Conservation (phyloP, 2,888 invertebrate species). For the Lasioglossum lativentre region DNA sequence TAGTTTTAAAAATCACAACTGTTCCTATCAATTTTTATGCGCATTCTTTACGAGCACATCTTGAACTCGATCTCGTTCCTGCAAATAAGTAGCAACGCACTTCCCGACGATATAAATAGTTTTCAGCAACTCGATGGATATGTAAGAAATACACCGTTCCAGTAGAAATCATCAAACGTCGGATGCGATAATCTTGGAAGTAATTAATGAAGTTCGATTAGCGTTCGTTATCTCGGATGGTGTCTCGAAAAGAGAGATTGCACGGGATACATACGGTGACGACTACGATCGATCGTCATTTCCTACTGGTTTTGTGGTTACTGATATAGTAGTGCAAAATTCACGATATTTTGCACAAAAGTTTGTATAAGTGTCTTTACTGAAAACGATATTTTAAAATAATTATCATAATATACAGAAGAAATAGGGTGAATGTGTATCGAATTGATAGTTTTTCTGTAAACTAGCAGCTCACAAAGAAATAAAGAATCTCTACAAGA, state of each 20-base stretch:
- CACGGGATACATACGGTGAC: background rate
- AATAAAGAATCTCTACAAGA: background rate
- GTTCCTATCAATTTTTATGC: too few species aligned
- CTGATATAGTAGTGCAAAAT: background rate
- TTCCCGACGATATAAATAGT: background rate
- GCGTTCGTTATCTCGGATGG: background rate
- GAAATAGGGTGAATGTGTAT: background rate
- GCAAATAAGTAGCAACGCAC: conserved; percentile 4
- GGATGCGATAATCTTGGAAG: background rate
- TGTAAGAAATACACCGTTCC: conserved; percentile 23
- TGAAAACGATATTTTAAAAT: background rate
- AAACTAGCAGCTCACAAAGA: background rate
- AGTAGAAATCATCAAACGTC: conserved; percentile 24
- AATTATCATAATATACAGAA: too few species aligned
- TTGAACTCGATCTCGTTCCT: background rate
- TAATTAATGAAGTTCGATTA: conserved; percentile 32
- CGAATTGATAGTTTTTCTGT: background rate
- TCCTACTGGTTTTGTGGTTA: too few species aligned
- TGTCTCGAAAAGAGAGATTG: background rate
- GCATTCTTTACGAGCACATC: background rate
- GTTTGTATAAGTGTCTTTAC: background rate
- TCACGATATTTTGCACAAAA: background rate
- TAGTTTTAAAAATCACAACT: too few species aligned
- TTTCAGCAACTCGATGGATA: background rate
- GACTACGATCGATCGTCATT: background rate